Percentiles rank a stretch among this genome's conserved stretches.
Conservation (phyloP, 2,888 invertebrate species). For the Perdita meconis region DNA sequence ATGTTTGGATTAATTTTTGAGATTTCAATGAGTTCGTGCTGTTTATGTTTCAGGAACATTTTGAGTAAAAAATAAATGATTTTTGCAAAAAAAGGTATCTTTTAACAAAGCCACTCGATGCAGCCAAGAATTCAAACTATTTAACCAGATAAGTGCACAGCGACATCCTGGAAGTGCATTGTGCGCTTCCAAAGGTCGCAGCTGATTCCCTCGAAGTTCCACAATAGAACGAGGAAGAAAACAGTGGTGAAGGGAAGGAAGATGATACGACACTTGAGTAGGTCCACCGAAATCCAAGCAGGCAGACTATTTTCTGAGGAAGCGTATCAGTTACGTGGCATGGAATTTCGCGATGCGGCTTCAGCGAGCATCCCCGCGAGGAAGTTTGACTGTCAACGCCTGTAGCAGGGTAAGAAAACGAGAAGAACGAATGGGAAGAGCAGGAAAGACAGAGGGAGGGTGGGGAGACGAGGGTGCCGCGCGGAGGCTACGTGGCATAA, state of each 20-base stretch:
- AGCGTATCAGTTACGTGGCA: constrained; percentile 65
- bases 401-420: constrained; percentile 47
- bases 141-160: background rate
- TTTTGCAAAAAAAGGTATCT: background rate
- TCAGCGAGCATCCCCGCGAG: constrained; percentile 36
- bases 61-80: too few relatives aligned
- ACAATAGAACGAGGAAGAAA: background rate
- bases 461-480: constrained; percentile 42
- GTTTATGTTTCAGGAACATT: too few relatives aligned
- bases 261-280: constrained; percentile 50
- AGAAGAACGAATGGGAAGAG: constrained; percentile 53
- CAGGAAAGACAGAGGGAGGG: constrained; percentile 38
- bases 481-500: constrained; percentile 77
- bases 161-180: background rate
- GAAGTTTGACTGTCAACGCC: constrained; percentile 73
- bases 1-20: too few relatives aligned
- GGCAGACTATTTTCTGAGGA: constrained; percentile 34
- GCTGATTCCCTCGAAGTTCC: background rate
- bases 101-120: too few relatives aligned
- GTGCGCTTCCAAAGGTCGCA: background rate
- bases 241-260: constrained; percentile 4
- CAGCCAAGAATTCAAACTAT: too few relatives aligned
- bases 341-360: constrained; percentile 61
- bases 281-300: constrained; percentile 33
- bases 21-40: too few relatives aligned